A percentile compares a stretch with the other conserved stretches of the same genome.
Conservation (phyloP, 2,113 vertebrate species). For the Equus przewalskii region DNA sequence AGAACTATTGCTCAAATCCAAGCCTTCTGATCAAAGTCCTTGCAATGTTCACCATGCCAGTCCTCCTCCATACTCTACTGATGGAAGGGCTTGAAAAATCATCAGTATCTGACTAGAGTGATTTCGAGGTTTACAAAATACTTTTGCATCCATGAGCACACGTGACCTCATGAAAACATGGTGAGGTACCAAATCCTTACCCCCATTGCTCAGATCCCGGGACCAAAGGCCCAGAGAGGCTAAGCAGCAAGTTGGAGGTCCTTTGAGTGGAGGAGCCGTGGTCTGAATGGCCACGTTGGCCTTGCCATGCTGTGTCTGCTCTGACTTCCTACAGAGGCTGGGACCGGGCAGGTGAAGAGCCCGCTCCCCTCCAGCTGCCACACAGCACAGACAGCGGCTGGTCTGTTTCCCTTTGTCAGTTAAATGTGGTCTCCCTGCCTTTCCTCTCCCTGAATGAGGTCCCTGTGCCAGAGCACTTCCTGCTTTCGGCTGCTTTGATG, state of each 20-base stretch:
- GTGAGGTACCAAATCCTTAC: background rate
- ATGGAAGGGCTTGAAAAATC: background rate
- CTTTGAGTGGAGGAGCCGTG: background rate
- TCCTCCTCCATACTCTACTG: background rate
- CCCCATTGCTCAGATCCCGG: background rate
- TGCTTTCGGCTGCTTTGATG: constrained; percentile 36
- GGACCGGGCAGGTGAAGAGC: constrained; percentile 60
- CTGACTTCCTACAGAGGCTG: background rate
- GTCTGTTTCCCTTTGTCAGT: constrained; percentile 83
- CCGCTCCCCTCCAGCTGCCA: background rate
- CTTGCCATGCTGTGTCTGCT: background rate
- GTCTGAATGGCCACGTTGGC: background rate
- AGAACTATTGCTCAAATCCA: background rate
- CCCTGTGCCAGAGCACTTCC: constrained; percentile 84
- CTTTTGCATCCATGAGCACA: background rate
- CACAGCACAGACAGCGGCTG: background rate
- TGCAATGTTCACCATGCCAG: accelerated
- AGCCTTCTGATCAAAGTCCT: background rate
- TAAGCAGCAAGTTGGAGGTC: background rate
- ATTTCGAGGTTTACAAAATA: background rate
- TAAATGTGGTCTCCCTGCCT: constrained; percentile 82
- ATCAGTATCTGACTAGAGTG: background rate
- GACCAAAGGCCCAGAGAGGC: background rate
- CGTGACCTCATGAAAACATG: background rate
- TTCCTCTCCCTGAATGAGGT: constrained; percentile 47